phyloP scores from a whole-genome alignment of 2,888 invertebrate genomes.

The Apotomis turbidana region DNA sequence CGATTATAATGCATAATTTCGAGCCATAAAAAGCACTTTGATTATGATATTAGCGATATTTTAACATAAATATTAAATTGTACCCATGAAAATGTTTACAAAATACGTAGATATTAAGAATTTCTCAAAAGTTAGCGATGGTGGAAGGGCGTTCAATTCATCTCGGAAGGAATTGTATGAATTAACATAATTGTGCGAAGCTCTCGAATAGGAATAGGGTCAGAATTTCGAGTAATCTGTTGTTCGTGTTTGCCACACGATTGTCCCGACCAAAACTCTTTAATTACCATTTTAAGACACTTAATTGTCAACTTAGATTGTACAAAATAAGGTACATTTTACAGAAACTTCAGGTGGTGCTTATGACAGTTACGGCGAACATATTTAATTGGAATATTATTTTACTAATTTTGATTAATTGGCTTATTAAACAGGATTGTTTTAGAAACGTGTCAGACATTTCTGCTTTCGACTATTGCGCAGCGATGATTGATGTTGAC shows the following conservation, averaged over 20 bases:
- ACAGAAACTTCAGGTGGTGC: neutral
- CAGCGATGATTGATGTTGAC: neutral
- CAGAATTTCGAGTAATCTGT: neutral
- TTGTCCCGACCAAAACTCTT: neutral
- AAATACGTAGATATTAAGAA: neutral
- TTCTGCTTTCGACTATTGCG: neutral
- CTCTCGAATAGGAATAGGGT: neutral
- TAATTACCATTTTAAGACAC: neutral
- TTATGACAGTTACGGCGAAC: neutral
- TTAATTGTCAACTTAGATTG: neutral
- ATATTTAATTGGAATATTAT: neutral
- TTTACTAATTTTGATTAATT: neutral
- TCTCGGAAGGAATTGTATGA: constrained; percentile 8
- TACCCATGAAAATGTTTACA: neutral
- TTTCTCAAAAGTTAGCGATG: neutral
- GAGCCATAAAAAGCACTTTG: too few relatives aligned
- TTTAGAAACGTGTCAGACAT: neutral
- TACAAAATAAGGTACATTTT: neutral
- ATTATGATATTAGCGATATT: neutral
- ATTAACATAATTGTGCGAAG: neutral
- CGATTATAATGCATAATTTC: too few relatives aligned
- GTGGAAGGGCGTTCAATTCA: neutral
- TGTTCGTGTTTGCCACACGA: neutral
- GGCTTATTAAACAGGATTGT: neutral
- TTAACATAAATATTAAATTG: neutral